Base-by-base conservation (phyloP, 2,113 vertebrate species). In the Tiliqua scincoides region DNA sequence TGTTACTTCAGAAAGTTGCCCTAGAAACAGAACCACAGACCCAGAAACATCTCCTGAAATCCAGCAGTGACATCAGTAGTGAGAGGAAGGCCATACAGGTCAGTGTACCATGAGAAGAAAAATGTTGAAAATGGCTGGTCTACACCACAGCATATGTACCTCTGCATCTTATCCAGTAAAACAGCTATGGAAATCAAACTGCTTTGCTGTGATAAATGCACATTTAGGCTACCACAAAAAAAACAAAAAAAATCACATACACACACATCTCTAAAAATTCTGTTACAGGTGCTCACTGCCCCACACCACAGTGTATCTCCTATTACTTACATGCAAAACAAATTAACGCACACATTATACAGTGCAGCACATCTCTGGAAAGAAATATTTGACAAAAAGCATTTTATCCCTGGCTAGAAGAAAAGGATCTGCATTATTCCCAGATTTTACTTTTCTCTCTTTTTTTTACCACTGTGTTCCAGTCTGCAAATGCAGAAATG, bases 401-500 rank as follows among this genome's bases (percentile, higher is more conserved):
- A 40, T 82, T 89, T n/a, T 3, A 21, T 62, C 32, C 79, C 76
- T 77, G 54, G 82, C 6, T 20, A 27, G 4, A 82, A 87, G 21
- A 32, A 74, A 43, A 48, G 57, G 3, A 63, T 63, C 12, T 23
- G 59, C 59, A 63, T 25, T 48, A 63, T 37, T 75, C 40, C 27
- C 14, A 32, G 43, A 37, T 48, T 20, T 40, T 75, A 8, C 23
- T 17, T 9, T 25, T 23, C 9, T 65, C 7, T 27, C 12, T 5
- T 78, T 23, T 83, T 43, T 70, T 35, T 6, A 43, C 2, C 85
- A 78, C 3, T 3, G 54, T 43, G n/a, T 14, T 79, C 82, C 61
- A 52, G 57, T 57, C 43, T 61, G 48, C 91, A 92, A 84, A 30
- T 0, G 32, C 0, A 93, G 80, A 93, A 89, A 89, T 88, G 82